Conservation (phyloP, 2,888 invertebrate genomes). For the Altica lythri region DNA sequence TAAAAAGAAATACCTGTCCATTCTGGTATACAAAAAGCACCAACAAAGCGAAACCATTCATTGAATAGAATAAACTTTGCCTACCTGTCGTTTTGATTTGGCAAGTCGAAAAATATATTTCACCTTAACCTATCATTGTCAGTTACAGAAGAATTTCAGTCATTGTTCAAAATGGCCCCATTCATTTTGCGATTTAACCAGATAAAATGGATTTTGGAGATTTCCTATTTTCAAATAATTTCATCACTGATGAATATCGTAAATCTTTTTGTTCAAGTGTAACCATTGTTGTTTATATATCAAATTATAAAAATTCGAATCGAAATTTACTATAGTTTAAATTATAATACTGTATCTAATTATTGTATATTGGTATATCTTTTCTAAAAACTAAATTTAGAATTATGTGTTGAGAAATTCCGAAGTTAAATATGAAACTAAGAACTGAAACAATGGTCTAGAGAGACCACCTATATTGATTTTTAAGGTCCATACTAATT, state of each 20-base stretch:
- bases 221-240: no score
- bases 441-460: no score
- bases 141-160: constrained; percentile 45
- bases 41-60: constrained; percentile 48
- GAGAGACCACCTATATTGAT: constrained; percentile 4
- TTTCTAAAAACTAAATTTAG: no score
- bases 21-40: constrained; percentile 48
- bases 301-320: no score
- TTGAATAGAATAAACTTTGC: constrained; percentile 50
- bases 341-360: no score
- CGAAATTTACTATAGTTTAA: no score
- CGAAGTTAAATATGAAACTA: no score
- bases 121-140: constrained; percentile 54
- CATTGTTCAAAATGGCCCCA: constrained; percentile 41
- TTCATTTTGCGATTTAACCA: constrained; percentile 43
- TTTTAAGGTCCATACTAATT: neutral
- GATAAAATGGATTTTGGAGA: constrained; percentile 34
- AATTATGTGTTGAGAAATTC: no score
- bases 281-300: no score
- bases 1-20: constrained; percentile 54
- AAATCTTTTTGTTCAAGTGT: no score
- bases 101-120: constrained; percentile 55
- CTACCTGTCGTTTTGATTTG: constrained; percentile 56
- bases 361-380: no score
- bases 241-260: no score